phyloP scores from a whole-genome alignment of 2,888 invertebrate species.

The Caenorhabditis afra region DNA sequence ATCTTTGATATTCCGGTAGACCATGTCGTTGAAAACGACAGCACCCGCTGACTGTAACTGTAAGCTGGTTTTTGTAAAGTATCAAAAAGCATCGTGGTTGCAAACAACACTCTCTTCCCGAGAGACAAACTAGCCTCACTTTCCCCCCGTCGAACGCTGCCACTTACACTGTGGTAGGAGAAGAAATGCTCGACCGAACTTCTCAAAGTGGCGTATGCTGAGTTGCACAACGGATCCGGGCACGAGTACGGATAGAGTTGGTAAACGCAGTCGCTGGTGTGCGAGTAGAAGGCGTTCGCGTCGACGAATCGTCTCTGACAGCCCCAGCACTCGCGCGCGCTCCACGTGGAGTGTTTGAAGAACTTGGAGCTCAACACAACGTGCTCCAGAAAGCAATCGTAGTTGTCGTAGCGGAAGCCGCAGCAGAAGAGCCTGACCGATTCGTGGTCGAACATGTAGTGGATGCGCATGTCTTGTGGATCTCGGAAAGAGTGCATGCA shows the following conservation, averaged over 20 bases:
- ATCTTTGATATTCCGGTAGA: conserved; percentile 7
- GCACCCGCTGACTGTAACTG: conserved; percentile 22
- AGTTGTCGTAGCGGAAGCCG: conserved; percentile 35
- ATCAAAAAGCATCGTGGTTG: background rate
- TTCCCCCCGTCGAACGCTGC: background rate
- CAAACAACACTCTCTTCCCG: background rate
- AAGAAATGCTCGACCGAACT: conserved; percentile 27
- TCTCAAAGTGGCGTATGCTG: conserved; percentile 1
- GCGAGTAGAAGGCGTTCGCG: background rate
- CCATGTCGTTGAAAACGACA: conserved; percentile 14
- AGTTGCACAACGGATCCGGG: conserved; percentile 41
- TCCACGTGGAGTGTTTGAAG: conserved; percentile 22
- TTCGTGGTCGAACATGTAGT: conserved; percentile 50
- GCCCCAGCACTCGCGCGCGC: conserved; percentile 45
- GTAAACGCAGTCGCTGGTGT: conserved; percentile 2
- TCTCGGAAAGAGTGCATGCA: conserved; percentile 41
- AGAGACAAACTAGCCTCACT: background rate
- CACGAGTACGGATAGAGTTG: conserved; percentile 22
- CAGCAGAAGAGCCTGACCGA: conserved; percentile 38
- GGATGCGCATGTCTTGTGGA: conserved; percentile 47
- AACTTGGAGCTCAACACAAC: background rate
- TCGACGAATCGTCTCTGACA: conserved; percentile 22
- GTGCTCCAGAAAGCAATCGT: conserved; percentile 33
- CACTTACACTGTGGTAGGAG: conserved; percentile 35
- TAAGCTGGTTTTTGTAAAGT: too few relatives aligned